Base-by-base conservation (phyloP, 2,113 vertebrate species). In the Amphilophus citrinellus region DNA sequence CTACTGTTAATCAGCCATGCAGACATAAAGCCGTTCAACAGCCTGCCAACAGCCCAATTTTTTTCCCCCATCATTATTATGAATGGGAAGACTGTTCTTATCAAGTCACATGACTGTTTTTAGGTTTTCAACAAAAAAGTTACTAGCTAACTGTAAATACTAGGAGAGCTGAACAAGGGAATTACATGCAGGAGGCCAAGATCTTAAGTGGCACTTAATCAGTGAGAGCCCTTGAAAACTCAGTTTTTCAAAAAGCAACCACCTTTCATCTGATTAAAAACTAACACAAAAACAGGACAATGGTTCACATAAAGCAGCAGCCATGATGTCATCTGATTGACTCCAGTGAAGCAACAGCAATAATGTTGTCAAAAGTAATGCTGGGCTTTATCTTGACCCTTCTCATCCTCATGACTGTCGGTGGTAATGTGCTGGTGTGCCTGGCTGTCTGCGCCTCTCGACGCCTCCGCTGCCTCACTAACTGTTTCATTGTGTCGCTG, bases 401-500 rank as follows among this genome's bases (percentile, higher is more conserved):
- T 57, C 94, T 99, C 86, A 98, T 98, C 27, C 6, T 97, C 18
- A 65, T 98, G 92, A 99, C 97, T 0, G 79, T 99, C 3, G 94
- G 96, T 0, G 98, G 98, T 24, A 99, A 99, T 2, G 96, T 99
- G 88, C 86, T 99, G 0, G 98, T 99, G 83, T 99, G 98, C 88
- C 93, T 99, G 94, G 98, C 97, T 0, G 97, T 99, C 78, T 97
- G 95, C 20, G 80, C 96, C 20, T 97, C 96, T 73, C 97, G 97
- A 57, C 95, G 95, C 78, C 97, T 99, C 35, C 97, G 97, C 82
- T 98, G 95, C 79, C 93, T 98, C 90, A 99, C 98, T 0, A 99
- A 99, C 95, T 98, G 97, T 90, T 97, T 99, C 94, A 97, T 99
- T 0, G 96, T 99, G 79, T 99, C 98, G 1, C 92, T 99, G 94